A percentile compares a stretch with the other conserved stretches of the same genome.
These are phyloP conservation scores for Lasioglossum figueresi DNA, from an alignment of 2,888 invertebrate genomes.

Conservation along the genomic window DNA sequence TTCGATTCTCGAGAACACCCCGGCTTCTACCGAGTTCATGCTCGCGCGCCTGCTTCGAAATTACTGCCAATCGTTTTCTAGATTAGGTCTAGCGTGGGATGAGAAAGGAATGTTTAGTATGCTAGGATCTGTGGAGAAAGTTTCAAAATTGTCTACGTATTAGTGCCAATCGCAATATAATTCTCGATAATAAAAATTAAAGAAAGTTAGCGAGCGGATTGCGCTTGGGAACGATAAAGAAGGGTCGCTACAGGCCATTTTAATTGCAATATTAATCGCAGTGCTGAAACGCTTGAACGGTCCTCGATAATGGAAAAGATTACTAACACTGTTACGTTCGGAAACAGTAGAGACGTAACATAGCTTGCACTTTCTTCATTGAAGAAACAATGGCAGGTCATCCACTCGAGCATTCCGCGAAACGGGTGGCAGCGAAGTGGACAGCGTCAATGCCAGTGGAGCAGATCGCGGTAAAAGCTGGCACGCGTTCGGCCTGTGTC, in stretches of 20 bases:
- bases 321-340: rapidly evolving
- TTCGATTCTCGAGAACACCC: conserved; percentile 44
- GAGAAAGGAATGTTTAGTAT: too few relatives aligned
- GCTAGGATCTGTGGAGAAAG: too few relatives aligned
- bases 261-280: background rate
- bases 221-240: too few relatives aligned
- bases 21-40: background rate
- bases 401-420: conserved; percentile 6
- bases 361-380: background rate
- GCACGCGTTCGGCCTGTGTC: conserved; percentile 11
- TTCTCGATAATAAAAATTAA: too few relatives aligned
- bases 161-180: too few relatives aligned
- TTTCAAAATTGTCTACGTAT: background rate
- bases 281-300: background rate
- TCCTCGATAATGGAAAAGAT: background rate
- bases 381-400: background rate
- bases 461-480: conserved; percentile 40
- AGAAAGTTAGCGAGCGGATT: too few relatives aligned
- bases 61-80: background rate
- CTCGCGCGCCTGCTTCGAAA: background rate
- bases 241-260: too few relatives aligned
- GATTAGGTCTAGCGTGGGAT: too few relatives aligned
- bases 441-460: conserved; percentile 35
- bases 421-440: conserved; percentile 15
- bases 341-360: background rate